Percentiles rank a stretch among this genome's conserved stretches.
These are phyloP conservation scores for Passer domesticus DNA, from an alignment of 2,113 vertebrate species.

Conservation along the genomic window DNA sequence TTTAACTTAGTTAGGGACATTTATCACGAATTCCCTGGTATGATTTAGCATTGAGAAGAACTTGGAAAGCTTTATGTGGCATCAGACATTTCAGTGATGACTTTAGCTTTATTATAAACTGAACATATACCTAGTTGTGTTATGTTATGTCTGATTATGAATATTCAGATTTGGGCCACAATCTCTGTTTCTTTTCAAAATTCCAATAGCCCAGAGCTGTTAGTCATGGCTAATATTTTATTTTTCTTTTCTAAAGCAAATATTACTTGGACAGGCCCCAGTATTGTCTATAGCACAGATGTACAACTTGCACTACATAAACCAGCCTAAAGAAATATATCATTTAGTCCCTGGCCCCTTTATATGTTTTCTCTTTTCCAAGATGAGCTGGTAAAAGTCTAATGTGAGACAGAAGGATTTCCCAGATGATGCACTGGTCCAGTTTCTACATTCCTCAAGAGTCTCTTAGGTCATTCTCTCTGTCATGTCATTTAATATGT, in stretches of 20 bases:
- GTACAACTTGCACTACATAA: neutral
- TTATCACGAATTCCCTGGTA: neutral
- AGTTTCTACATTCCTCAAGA: neutral
- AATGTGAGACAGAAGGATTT: neutral
- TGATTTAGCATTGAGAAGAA: neutral
- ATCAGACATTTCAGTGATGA: neutral
- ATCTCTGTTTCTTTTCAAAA: constrained; percentile 13
- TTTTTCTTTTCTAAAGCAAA: constrained; percentile 12
- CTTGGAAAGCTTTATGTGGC: neutral
- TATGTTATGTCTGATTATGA: neutral
- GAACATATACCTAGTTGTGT: neutral
- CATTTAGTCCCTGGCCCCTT: neutral
- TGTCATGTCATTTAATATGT: neutral
- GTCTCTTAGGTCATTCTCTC: neutral
- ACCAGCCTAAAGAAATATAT: neutral
- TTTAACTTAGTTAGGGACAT: neutral
- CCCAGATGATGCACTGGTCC: neutral
- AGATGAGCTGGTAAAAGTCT: neutral
- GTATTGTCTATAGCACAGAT: neutral
- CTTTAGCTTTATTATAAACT: neutral
- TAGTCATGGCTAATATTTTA: neutral
- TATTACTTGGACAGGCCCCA: neutral
- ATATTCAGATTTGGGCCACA: neutral
- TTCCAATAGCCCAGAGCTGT: neutral
- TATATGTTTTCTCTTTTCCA: neutral